phyloP scores from a whole-genome alignment of 1,140 invertebrate species.

The Diabrotica virgifera region DNA sequence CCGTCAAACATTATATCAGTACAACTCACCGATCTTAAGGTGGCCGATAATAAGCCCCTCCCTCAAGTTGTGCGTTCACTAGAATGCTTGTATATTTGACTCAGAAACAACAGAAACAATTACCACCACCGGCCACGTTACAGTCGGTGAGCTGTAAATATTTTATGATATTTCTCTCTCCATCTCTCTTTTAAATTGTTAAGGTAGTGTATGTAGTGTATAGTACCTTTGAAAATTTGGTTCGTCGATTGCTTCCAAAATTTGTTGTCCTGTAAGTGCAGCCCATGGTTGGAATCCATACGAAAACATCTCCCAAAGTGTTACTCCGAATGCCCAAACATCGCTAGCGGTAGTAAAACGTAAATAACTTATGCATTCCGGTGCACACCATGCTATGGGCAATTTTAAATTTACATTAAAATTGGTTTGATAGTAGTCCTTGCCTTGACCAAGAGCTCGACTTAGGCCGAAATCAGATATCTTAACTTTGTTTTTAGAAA shows the following conservation, averaged over 20 bases:
- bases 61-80: too few species aligned
- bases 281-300: slow-evolving; percentile 98
- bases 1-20: too few species aligned
- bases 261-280: slow-evolving; percentile 91
- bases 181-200: too few species aligned
- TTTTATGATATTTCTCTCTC: too few species aligned
- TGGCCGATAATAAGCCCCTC: too few species aligned
- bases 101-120: too few species aligned
- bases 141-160: too few species aligned
- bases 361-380: slow-evolving; percentile 95
- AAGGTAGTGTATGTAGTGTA: too few species aligned
- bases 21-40: too few species aligned
- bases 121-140: too few species aligned
- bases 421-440: slow-evolving; percentile 99
- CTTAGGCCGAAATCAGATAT: slow-evolving; percentile 98
- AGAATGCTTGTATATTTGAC: too few species aligned
- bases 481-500: slow-evolving; percentile 94
- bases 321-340: slow-evolving; percentile 97
- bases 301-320: slow-evolving; percentile 99
- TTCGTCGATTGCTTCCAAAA: slow-evolving; percentile 92
- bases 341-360: slow-evolving; percentile 95
- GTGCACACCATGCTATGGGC: slow-evolving; percentile 98
- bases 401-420: slow-evolving; percentile 97
- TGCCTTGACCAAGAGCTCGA: slow-evolving; percentile 91
- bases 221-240: slow-evolving; percentile 71